phyloP scores from a whole-genome alignment of 2,113 vertebrate genomes.

The Toxotes chatareus region DNA sequence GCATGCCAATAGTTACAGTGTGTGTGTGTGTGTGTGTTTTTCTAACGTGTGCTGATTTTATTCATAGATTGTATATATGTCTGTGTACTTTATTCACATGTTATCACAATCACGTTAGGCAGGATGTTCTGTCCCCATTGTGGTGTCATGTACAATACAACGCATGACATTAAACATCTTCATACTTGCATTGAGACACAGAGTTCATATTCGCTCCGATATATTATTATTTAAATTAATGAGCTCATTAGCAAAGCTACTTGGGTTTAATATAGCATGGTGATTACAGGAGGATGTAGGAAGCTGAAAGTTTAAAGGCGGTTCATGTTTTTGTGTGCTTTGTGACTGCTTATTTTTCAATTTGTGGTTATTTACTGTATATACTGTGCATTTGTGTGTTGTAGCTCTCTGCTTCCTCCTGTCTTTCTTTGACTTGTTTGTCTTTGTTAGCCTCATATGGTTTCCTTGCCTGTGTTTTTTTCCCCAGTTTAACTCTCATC shows the following conservation, averaged over 20 bases:
- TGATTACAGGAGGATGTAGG: constrained; percentile 18
- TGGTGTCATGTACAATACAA: not conserved
- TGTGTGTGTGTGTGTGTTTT: constrained; percentile 7
- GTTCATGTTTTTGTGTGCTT: not conserved
- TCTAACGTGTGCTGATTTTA: not conserved
- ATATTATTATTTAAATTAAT: constrained; percentile 48
- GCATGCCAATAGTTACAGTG: constrained; percentile 14
- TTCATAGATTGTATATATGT: not conserved
- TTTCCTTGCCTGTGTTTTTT: constrained; percentile 15
- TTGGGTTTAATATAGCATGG: constrained; percentile 26
- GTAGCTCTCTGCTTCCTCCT: not conserved
- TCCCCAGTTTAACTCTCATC: constrained; percentile 4
- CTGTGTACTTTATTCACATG: not conserved
- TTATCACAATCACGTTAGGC: not conserved
- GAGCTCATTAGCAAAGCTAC: constrained; percentile 31
- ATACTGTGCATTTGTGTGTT: not conserved
- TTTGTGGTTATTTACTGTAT: not conserved
- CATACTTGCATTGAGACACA: constrained; percentile 5
- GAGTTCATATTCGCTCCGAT: constrained; percentile 17
- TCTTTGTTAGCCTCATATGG: not conserved
- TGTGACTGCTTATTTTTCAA: not conserved
- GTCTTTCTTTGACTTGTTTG: constrained; percentile 5
- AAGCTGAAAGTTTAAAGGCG: constrained; percentile 19
- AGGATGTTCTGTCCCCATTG: not conserved
- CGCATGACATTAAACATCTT: not conserved